A percentile compares a stretch with the other conserved stretches of the same genome.
These are phyloP conservation scores for Lydus trimaculatus DNA, from an alignment of 2,888 invertebrate species.

Conservation along the genomic window DNA sequence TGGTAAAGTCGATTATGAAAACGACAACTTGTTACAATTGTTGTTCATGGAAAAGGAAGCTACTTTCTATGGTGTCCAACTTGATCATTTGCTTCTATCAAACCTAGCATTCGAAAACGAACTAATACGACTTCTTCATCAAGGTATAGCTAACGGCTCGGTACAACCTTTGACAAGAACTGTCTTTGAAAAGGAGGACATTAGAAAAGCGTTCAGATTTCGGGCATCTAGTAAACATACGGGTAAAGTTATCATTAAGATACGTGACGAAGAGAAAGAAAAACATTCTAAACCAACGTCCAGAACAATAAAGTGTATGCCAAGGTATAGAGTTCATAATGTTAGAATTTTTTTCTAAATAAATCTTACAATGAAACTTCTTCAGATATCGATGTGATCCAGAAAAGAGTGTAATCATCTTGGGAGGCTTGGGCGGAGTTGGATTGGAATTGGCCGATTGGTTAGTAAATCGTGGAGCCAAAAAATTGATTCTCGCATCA, in stretches of 20 bases:
- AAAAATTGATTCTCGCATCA: conserved; percentile 84
- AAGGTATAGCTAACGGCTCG: conserved; percentile 88
- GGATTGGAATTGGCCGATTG: conserved; percentile 93
- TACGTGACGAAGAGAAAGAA: conserved; percentile 79
- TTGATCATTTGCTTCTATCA: conserved; percentile 75
- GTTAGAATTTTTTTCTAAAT: too few relatives aligned
- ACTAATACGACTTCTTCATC: conserved; percentile 69
- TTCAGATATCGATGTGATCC: conserved; percentile 56
- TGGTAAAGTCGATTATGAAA: conserved; percentile 84
- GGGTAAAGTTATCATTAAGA: conserved; percentile 93
- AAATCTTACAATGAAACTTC: too few relatives aligned
- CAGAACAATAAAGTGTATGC: conserved; percentile 34
- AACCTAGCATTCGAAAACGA: conserved; percentile 74
- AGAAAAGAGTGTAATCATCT: conserved; percentile 71
- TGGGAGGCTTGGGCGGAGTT: conserved; percentile 94
- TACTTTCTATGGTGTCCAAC: conserved; percentile 94
- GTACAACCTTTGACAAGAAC: conserved; percentile 89
- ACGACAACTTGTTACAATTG: conserved; percentile 84
- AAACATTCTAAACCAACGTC: conserved; percentile 30
- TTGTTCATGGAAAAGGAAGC: conserved; percentile 87
- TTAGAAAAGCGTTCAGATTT: conserved; percentile 91
- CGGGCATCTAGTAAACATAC: conserved; percentile 99
- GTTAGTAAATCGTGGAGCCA: conserved; percentile 88
- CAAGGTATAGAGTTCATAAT: too few relatives aligned
- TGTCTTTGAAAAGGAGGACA: conserved; percentile 83